Evolutionary conservation across 2,888 invertebrate genomes (phyloP), one percentile per base, ranked within the genome.

Genomic region (Acrobasis suavella): DNA sequence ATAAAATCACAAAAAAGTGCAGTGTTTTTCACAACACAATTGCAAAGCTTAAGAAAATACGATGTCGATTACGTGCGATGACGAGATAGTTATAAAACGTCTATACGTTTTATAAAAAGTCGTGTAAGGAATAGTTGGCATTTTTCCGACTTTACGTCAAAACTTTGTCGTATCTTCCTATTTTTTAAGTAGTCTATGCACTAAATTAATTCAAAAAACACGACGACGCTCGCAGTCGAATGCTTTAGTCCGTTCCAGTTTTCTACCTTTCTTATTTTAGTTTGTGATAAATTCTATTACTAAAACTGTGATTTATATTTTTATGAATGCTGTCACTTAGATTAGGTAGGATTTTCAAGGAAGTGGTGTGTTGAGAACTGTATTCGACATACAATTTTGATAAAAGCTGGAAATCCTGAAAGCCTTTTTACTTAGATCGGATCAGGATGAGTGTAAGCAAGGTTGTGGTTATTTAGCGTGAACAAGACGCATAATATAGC

Each of bases 281-380:
- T 82, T 82, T 82, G 86, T 87, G 86, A 88, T 86, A 75, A 79
- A 81, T 46, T 78, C 76, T 82, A 79, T 79, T 83, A 83, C 83
- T 82, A 81, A 82, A 86, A 81, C 88, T 88, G 88, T 88, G 88
- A 88, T 88, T 75, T 76, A 79, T 78, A 75, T 69, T 73, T 70
- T 74, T 66, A 73, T 65, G 76, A 75, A 77, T 78, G 75, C 71
- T 74, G 70, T 77, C 74, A 76, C 76, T 74, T 72, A 70, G 56
- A 17, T 42, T 72, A 70, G 56, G 42, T 42, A 9, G 17, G 12
- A 12, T 42, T n/a, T 46, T 7, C 22, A 56, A 42, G 42, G 17
- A 42, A 56, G 22, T 56, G 17, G 42, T 39, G 15, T 12, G 42
- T 42, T 39, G 0, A 51, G 22, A 52, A 32, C 6, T 14, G 52